phyloP scores from a whole-genome alignment of 2,888 invertebrate species.

The Chirona hameri region DNA sequence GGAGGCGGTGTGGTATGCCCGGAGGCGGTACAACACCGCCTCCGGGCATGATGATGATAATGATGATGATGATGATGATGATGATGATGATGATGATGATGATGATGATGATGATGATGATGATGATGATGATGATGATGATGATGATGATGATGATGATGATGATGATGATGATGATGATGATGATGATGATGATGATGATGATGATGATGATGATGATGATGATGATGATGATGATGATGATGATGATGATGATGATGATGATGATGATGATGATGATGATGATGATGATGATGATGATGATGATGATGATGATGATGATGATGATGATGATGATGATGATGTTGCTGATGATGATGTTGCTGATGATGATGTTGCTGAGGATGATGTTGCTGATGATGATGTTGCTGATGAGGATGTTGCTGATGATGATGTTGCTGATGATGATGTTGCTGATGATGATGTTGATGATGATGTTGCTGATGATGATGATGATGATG shows the following conservation, averaged over 20 bases:
- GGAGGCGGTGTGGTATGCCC: too few species aligned
- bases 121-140: conserved; percentile 31
- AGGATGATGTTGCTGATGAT: too few species aligned
- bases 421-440: too few species aligned
- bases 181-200: conserved; percentile 30
- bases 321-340: conserved; percentile 31
- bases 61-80: conserved; percentile 31
- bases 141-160: conserved; percentile 31
- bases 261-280: conserved; percentile 24
- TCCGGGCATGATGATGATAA: conserved; percentile 10
- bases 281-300: conserved; percentile 26
- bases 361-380: too few species aligned
- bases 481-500: conserved; percentile 30
- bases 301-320: conserved; percentile 31
- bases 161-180: conserved; percentile 29
- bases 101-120: conserved; percentile 31
- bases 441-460: too few species aligned
- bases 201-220: too few species aligned
- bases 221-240: too few species aligned
- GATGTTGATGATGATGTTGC: too few species aligned
- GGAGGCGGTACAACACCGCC: too few species aligned
- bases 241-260: conserved; percentile 29
- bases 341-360: too few species aligned
- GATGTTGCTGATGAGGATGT: too few species aligned
- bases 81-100: conserved; percentile 31